Percentiles rank a stretch among this genome's conserved stretches.
Conservation (phyloP, 1,140 invertebrate species). For the Arctopsyche grandis region DNA sequence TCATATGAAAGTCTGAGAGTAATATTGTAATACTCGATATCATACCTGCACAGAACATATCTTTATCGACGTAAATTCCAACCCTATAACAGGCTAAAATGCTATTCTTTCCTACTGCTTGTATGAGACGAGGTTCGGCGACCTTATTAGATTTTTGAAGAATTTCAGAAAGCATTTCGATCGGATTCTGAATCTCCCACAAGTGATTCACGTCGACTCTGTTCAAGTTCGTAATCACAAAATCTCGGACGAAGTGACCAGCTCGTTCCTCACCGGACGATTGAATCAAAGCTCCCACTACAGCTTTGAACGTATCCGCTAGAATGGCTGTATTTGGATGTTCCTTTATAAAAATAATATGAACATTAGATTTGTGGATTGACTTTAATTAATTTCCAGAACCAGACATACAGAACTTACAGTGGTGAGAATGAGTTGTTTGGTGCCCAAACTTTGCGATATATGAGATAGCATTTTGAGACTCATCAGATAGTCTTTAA, state of each 20-base stretch:
- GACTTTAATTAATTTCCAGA: conserved; percentile 11
- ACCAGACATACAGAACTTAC: conserved; percentile 66
- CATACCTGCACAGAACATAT: conserved; percentile 84
- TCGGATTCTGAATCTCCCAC: conserved; percentile 82
- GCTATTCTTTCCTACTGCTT: conserved; percentile 79
- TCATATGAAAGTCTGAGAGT: conserved; percentile 39
- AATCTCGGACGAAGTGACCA: conserved; percentile 85
- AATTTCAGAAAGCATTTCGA: conserved; percentile 73
- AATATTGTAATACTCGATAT: not conserved
- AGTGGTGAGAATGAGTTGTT: conserved; percentile 80
- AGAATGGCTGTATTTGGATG: conserved; percentile 76
- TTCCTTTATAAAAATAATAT: conserved; percentile 69
- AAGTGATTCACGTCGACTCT: conserved; percentile 85
- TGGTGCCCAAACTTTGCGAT: conserved; percentile 78
- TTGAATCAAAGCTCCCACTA: conserved; percentile 80
- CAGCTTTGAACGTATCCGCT: conserved; percentile 81
- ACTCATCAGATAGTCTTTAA: conserved; percentile 75
- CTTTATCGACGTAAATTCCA: conserved; percentile 84
- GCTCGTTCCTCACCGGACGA: conserved; percentile 72
- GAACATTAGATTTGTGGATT: conserved; percentile 29
- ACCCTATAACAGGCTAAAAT: conserved; percentile 84
- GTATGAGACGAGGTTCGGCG: conserved; percentile 83
- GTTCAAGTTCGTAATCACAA: conserved; percentile 83
- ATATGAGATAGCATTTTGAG: conserved; percentile 76
- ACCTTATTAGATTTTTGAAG: conserved; percentile 64